These are phyloP conservation scores for Prosapia bicincta DNA, from an alignment of 2,888 invertebrate species.

Conservation along the genomic window DNA sequence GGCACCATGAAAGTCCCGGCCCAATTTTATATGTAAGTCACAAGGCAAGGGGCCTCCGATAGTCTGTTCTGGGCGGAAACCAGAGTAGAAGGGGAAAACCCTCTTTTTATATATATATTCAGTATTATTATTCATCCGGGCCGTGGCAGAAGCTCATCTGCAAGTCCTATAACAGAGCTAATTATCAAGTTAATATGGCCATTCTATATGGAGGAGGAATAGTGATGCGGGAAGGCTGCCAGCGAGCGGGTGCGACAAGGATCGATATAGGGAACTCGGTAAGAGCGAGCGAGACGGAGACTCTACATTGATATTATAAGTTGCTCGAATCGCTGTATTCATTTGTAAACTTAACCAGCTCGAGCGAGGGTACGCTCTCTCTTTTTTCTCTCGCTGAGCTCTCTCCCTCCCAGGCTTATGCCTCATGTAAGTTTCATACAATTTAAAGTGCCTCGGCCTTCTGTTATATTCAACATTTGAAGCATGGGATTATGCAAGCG, in stretches of 20 bases:
- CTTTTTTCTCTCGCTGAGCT: conserved; percentile 38
- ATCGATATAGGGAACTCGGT: conserved; percentile 37
- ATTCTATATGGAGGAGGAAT: conserved; percentile 63
- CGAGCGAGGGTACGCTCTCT: conserved; percentile 34
- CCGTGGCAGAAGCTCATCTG: conserved; percentile 58
- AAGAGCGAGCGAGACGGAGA: conserved; percentile 44
- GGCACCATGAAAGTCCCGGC: conserved; percentile 41
- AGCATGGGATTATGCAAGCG: conserved; percentile 39
- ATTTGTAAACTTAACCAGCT: conserved; percentile 62
- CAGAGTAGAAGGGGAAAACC: conserved; percentile 36
- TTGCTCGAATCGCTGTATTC: conserved; percentile 69
- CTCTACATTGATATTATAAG: conserved; percentile 66
- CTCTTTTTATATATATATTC: conserved; percentile 41
- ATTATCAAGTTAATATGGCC: conserved; percentile 88
- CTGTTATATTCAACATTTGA: conserved; percentile 40
- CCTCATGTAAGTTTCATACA: conserved; percentile 59
- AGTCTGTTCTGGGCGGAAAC: conserved; percentile 31
- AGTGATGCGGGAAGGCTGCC: conserved; percentile 49
- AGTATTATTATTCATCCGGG: conserved; percentile 40
- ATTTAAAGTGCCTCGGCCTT: conserved; percentile 50
- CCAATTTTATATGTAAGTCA: conserved; percentile 45
- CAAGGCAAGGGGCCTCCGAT: conserved; percentile 38
- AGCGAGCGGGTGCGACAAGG: conserved; percentile 41
- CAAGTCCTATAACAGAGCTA: conserved; percentile 87
- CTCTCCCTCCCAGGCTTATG: conserved; percentile 44